Conservation (phyloP, 2,888 invertebrate species). For the Nemoura dubitans region DNA sequence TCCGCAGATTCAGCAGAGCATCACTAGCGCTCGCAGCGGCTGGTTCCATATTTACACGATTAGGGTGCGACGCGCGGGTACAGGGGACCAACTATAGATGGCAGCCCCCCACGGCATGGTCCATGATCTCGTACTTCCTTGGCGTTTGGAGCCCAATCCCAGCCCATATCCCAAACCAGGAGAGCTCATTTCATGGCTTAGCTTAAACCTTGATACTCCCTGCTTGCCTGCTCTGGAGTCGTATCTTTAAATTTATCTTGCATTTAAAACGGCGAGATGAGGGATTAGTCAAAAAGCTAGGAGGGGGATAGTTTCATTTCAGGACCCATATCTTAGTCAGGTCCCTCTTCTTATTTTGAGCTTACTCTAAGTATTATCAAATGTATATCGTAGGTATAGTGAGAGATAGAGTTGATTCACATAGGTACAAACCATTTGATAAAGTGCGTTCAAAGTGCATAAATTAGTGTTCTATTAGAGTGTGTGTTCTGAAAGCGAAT, state of each 20-base stretch:
- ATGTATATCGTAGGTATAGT: too few relatives aligned
- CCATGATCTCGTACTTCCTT: background rate
- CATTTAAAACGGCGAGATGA: constrained; percentile 9
- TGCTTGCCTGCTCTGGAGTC: background rate
- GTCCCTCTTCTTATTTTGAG: background rate
- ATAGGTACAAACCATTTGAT: too few relatives aligned
- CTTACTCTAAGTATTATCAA: background rate
- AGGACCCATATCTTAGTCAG: background rate
- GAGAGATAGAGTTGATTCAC: too few relatives aligned
- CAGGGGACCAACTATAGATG: background rate
- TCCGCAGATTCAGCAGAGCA: too few relatives aligned
- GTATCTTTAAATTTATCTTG: constrained; percentile 35
- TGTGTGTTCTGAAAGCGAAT: too few relatives aligned
- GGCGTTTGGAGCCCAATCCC: constrained; percentile 21
- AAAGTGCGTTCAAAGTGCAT: too few relatives aligned
- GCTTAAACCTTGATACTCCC: constrained; percentile 17
- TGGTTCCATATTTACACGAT: too few relatives aligned
- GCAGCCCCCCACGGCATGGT: background rate
- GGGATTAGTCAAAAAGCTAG: constrained; percentile 13
- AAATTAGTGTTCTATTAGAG: too few relatives aligned
- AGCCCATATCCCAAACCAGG: constrained; percentile 1
- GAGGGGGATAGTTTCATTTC: background rate
- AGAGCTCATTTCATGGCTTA: constrained; percentile 24
- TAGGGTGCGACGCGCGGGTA: background rate
- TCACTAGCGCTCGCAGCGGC: too few relatives aligned